These are phyloP conservation scores for Notarius lentiginosus DNA, from an alignment of 2,113 vertebrate species.

Conservation along the genomic window DNA sequence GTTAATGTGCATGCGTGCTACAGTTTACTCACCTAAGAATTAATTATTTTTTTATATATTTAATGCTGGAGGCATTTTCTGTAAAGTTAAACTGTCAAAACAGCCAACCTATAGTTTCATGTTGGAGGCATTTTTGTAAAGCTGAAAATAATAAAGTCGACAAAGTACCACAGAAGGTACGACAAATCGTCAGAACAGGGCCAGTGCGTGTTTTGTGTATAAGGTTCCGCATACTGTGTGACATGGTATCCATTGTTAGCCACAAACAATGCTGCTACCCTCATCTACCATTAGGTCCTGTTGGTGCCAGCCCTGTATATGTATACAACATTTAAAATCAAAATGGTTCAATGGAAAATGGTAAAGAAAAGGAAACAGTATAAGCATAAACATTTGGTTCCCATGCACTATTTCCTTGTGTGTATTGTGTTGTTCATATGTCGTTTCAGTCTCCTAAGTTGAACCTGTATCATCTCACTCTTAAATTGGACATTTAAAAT, in stretches of 20 bases:
- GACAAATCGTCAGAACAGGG: not conserved
- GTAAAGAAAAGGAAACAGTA: not conserved
- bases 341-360: not conserved
- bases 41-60: not conserved
- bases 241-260: not conserved
- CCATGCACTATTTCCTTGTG: constrained; percentile 29
- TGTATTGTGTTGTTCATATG: constrained; percentile 45
- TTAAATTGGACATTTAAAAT: constrained; percentile 43
- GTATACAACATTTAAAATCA: not conserved
- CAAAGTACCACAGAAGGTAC: not conserved
- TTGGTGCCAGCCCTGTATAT: not conserved
- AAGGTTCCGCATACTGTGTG: not conserved
- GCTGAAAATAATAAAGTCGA: not conserved
- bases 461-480: constrained; percentile 23
- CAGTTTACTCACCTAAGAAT: not conserved
- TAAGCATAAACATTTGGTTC: not conserved
- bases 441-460: constrained; percentile 1
- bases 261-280: not conserved
- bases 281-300: not conserved
- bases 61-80: not conserved
- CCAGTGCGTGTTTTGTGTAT: not conserved
- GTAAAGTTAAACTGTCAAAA: not conserved
- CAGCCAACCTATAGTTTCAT: not conserved
- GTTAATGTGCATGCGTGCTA: not conserved
- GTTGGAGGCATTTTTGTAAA: not conserved